Base-by-base conservation (phyloP, 2,888 invertebrate species). In the Limnephilus lunatus region DNA sequence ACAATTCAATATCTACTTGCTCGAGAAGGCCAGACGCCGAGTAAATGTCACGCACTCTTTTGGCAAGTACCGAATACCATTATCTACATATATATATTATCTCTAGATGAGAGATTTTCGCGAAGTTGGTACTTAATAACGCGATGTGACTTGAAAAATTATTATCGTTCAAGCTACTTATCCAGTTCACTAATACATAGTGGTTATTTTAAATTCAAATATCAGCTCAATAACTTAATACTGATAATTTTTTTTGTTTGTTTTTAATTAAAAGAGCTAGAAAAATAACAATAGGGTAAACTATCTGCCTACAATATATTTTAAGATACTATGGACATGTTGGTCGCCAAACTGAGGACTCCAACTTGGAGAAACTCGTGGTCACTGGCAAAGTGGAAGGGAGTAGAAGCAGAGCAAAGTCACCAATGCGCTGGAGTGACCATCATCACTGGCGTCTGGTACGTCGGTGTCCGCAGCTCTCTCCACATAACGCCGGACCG, bases 1-100 rank as follows among this genome's bases (percentile, higher is more conserved):
- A 83, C 83, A 83, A 68, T 83, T 83, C 83, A 83, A 83, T 83
- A 83, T 35, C 31, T 35, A 19, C 39, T 83, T 83, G 35, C 68
- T 68, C 7, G 9, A n/a, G 25, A n/a, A 68, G 25, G 68, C 25
- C 68, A 68, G 68, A 68, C 68, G 68, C 68, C 68, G 25, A 68
- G 68, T 68, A 25, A 68, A 68, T n/a, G 68, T 68, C 68, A 68
- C 68, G 68, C 68, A 25, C 68, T n/a, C 2, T 25, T 68, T 68
- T 68, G 68, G 68, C 25, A n/a, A 68, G 68, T n/a, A 25, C 68
- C 25, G 68, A 68, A 68, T 68, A 68, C 7, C 2, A 68, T 68
- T 68, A 68, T 68, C 25, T 68, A 25, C 1, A 25, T 68, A 44
- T 68, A 25, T 7, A 25, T 68, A 44, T 48, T 48, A 48, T 48